Conservation (phyloP, 2,797 vertebrate species). For the Buphagus erythrorhynchus region DNA sequence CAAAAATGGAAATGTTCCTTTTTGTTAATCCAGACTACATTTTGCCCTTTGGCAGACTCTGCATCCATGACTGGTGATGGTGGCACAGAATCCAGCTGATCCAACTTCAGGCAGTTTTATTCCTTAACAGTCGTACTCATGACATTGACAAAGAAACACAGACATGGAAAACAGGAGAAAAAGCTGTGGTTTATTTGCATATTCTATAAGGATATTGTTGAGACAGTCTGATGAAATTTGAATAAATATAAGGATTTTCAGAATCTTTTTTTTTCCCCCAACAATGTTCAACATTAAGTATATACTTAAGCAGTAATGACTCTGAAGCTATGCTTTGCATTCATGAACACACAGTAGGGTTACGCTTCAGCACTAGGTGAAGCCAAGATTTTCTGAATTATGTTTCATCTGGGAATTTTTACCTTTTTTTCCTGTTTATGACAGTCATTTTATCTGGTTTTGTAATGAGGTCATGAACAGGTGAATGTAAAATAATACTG, state of each 20-base stretch:
- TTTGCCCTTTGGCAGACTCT: neutral
- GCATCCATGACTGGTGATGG: neutral
- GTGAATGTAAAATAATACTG: constrained; percentile 82
- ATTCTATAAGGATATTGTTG: constrained; percentile 71
- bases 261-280: constrained; percentile 28
- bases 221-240: constrained; percentile 70
- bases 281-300: constrained; percentile 70
- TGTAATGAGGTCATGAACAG: constrained; percentile 83
- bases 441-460: constrained; percentile 81
- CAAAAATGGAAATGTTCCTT: neutral
- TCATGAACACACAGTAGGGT: constrained; percentile 75
- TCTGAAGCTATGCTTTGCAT: constrained; percentile 73
- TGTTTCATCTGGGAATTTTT: constrained; percentile 81
- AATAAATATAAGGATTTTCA: constrained; percentile 73
- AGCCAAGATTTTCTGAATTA: constrained; percentile 82
- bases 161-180: constrained; percentile 26
- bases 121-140: neutral
- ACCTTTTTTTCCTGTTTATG: constrained; percentile 80
- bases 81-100: neutral
- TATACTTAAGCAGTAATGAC: constrained; percentile 74
- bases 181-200: constrained; percentile 68
- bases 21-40: neutral
- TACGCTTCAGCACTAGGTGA: constrained; percentile 76
- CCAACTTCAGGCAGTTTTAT: constrained; percentile 9
- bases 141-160: constrained; percentile 61